Evolutionary conservation across 2,113 vertebrate genomes (phyloP).

Genomic region (Syrrhaptes paradoxus): DNA sequence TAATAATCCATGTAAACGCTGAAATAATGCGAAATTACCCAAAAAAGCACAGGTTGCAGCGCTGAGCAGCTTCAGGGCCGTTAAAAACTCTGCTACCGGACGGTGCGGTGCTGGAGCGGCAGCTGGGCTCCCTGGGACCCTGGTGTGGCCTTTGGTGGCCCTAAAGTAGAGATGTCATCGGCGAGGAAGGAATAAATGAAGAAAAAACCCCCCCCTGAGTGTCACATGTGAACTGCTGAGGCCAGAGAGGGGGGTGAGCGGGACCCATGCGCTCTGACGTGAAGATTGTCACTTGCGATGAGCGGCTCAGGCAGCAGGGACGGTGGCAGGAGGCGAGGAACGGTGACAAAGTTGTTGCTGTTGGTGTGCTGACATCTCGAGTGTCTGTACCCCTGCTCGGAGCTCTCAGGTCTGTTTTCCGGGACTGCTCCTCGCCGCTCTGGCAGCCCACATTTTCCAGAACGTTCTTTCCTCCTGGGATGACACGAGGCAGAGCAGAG

Average conservation of each 20-base stretch:
- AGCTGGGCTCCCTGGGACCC: neutral
- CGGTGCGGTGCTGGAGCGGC: too few relatives aligned
- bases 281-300: accelerated
- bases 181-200: too few relatives aligned
- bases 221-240: neutral
- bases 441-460: neutral
- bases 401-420: too few relatives aligned
- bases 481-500: neutral
- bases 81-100: neutral
- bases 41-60: too few relatives aligned
- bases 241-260: neutral
- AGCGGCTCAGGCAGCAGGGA: neutral
- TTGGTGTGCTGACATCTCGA: neutral
- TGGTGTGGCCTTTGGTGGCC: neutral
- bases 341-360: neutral
- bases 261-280: too few relatives aligned
- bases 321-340: neutral
- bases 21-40: neutral
- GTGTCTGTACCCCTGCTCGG: neutral
- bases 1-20: neutral
- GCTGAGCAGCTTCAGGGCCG: neutral
- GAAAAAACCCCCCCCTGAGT: too few relatives aligned
- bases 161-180: neutral
- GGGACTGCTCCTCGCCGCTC: neutral
- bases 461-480: neutral